Conservation (phyloP, 2,113 vertebrate species). For the Cygnus atratus region DNA sequence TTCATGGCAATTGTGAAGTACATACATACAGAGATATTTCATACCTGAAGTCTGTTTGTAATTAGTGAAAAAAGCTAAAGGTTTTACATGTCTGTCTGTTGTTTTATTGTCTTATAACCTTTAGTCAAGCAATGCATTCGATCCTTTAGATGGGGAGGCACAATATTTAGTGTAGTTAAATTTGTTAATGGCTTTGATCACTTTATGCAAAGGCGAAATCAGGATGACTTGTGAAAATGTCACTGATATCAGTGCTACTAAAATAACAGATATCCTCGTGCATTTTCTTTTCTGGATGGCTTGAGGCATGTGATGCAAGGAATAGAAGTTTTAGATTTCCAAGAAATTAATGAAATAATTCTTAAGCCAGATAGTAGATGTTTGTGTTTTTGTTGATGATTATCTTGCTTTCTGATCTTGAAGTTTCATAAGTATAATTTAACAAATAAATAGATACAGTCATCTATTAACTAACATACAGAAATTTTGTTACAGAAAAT, state of each 20-base stretch:
- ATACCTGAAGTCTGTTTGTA: neutral
- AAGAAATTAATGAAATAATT: neutral
- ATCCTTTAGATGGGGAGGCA: neutral
- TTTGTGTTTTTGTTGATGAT: neutral
- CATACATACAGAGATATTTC: neutral
- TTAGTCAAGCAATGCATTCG: neutral
- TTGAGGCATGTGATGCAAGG: neutral
- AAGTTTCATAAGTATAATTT: neutral
- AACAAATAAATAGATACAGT: neutral
- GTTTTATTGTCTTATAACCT: neutral
- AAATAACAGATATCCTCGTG: neutral
- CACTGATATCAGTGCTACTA: neutral
- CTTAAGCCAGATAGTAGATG: neutral
- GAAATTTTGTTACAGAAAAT: neutral
- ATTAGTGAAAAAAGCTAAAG: neutral
- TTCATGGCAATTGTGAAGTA: neutral
- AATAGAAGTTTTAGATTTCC: neutral
- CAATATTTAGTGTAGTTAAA: neutral
- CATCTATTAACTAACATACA: neutral
- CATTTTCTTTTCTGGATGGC: neutral
- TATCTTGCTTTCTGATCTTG: neutral
- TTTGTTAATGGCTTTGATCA: constrained; percentile 5
- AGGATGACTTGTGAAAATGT: neutral
- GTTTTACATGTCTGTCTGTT: neutral
- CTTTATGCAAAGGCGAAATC: constrained; percentile 3